Conservation (phyloP, 2,113 vertebrate species). For the Spilogale gracilis region DNA sequence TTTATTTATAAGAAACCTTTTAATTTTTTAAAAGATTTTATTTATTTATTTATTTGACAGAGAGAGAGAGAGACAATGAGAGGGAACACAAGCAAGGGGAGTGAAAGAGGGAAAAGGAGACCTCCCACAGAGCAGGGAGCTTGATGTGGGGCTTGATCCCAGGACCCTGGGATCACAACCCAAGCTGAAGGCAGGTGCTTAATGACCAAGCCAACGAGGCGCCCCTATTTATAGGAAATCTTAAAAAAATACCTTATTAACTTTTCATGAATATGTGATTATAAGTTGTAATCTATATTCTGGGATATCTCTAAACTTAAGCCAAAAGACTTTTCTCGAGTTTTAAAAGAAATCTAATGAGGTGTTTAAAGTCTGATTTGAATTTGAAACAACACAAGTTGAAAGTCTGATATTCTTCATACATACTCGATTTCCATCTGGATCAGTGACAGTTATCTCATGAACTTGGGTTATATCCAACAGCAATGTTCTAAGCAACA, state of each 20-base stretch:
- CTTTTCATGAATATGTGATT: background rate
- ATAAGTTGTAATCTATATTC: background rate
- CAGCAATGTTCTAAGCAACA: background rate
- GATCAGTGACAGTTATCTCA: background rate
- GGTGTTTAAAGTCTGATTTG: background rate
- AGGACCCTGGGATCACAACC: too few relatives aligned
- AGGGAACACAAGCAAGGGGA: too few relatives aligned
- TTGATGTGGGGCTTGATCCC: too few relatives aligned
- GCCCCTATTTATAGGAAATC: background rate
- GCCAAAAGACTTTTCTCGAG: background rate
- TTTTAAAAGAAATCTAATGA: slow-evolving; percentile 12
- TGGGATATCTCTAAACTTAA: slow-evolving; percentile 26
- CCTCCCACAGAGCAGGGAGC: too few relatives aligned
- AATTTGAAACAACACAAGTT: background rate
- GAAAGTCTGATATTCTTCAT: background rate
- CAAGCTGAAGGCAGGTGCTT: too few relatives aligned
- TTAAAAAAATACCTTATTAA: background rate
- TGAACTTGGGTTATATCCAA: background rate
- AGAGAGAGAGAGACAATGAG: too few relatives aligned
- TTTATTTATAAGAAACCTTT: background rate
- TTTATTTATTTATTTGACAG: too few relatives aligned
- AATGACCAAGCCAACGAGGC: too few relatives aligned
- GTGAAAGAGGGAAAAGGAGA: too few relatives aligned
- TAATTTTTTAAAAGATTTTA: too few relatives aligned
- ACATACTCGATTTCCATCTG: background rate